A percentile compares a stretch with the other conserved stretches of the same genome.
These are phyloP conservation scores for Bombus cullumanus DNA, from an alignment of 1,140 invertebrate species.

Conservation along the genomic window DNA sequence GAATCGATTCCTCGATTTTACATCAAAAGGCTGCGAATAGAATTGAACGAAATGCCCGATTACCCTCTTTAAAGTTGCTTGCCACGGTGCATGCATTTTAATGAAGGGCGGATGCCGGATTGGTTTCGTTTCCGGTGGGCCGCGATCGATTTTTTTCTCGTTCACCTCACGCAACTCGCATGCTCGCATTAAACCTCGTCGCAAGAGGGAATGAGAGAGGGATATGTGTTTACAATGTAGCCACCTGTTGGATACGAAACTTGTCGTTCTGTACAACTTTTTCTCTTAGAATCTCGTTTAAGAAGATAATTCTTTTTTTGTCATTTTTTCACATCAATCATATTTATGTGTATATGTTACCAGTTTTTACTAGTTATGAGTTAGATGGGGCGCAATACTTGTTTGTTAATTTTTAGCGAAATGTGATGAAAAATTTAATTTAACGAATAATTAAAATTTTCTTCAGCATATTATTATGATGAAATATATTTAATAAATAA, in stretches of 20 bases:
- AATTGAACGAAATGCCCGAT: neutral
- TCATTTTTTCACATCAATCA: neutral
- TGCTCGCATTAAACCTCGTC: conserved; percentile 17
- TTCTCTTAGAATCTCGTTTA: neutral
- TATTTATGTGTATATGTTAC: neutral
- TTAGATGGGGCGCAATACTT: neutral
- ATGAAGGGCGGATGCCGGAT: conserved; percentile 30
- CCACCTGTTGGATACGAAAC: conserved; percentile 59
- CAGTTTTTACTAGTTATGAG: neutral
- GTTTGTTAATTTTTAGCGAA: neutral
- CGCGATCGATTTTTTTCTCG: conserved; percentile 30
- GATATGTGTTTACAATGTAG: conserved; percentile 29
- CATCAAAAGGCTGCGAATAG: neutral
- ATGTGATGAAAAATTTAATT: too few species aligned
- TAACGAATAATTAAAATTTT: too few species aligned
- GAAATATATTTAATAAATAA: neutral
- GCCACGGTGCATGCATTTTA: conserved; percentile 27
- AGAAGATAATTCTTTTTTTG: neutral
- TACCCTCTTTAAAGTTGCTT: neutral
- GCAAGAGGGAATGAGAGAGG: neutral
- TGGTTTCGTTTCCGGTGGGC: conserved; percentile 35
- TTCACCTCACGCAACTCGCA: conserved; percentile 16
- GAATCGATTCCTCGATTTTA: conserved; percentile 10
- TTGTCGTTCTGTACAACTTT: conserved; percentile 22
- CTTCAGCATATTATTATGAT: too few species aligned